A percentile compares a stretch with the other conserved stretches of the same genome.
Evolutionary conservation across 2,113 vertebrate species (phyloP).

Genomic region (Rhea americana): DNA sequence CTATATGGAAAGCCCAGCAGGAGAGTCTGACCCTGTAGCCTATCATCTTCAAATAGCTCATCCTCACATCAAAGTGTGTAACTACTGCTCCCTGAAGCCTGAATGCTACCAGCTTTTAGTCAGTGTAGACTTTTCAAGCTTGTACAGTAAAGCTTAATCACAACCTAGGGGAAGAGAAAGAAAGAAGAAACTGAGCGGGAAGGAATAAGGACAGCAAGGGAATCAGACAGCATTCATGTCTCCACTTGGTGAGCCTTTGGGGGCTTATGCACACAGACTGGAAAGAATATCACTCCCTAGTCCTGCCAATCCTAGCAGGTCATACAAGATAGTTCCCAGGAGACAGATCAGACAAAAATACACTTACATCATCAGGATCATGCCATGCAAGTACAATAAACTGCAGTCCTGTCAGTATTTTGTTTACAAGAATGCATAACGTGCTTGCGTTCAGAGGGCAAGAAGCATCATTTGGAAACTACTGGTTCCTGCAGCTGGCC

Average conservation of each 20-base stretch:
- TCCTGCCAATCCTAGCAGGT: neutral
- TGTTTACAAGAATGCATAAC: neutral
- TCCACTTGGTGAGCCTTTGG: neutral
- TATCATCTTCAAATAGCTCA: neutral
- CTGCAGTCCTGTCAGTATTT: neutral
- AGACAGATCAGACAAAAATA: neutral
- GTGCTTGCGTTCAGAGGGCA: neutral
- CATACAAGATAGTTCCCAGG: neutral
- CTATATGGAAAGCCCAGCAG: neutral
- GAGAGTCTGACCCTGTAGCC: neutral
- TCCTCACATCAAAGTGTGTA: neutral
- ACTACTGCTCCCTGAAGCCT: neutral
- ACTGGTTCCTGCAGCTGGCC: neutral
- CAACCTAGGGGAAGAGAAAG: neutral
- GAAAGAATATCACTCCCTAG: neutral
- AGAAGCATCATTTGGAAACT: neutral
- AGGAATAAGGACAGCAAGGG: neutral
- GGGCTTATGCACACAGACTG: neutral
- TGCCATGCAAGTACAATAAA: rapidly evolving
- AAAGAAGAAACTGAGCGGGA: neutral
- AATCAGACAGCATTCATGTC: neutral
- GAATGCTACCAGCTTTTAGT: neutral
- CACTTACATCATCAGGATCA: neutral
- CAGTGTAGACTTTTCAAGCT: neutral
- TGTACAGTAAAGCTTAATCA: neutral